Evolutionary conservation across 2,888 invertebrate genomes (phyloP), one percentile per base, ranked within the genome.

Genomic region (Maniola hyperantus): DNA sequence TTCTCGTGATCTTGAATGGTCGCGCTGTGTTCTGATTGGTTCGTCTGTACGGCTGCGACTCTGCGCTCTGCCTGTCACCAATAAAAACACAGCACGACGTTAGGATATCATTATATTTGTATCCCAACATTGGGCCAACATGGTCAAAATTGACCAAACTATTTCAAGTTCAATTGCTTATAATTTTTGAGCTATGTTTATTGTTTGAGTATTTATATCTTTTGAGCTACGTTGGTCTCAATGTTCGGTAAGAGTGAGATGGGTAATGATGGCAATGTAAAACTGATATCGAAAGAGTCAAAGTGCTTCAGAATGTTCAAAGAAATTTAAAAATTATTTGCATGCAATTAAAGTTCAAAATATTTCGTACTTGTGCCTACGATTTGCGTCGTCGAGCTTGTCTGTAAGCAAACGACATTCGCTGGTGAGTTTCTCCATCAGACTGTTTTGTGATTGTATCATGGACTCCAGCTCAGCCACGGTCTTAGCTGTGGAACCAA

Each of bases 391-490:
- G 94, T 97, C 97, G 94, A 97, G 95, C 94, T 96, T 97, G 93
- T 95, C 94, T 87, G 97, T 97, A 92, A 97, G 95, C 92, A 94
- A 94, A 93, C 96, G 97, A 94, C 97, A 97, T 94, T 97, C 97
- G 86, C 94, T 94, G 86, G 97, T 96, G 92, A 97, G 95, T 95
- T 96, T 97, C 94, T 97, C 97, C 96, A 97, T 96, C 95, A 97
- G 96, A 95, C 95, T 95, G 95, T 96, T 97, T 95, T 97, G 97
- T 93, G 96, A 96, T 93, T 95, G 96, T 93, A 97, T 95, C 95
- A 97, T 96, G 89, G 95, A 95, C 94, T 97, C 97, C 93, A 97
- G 95, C 93, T 96, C 97, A 93, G 95, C 95, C 92, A 97, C 97
- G 87, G 96, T 97, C 93, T 96, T 95, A 94, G 95, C 97, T 97